These are phyloP conservation scores for Lasius platythorax DNA, from an alignment of 2,888 invertebrate species.

Conservation along the genomic window DNA sequence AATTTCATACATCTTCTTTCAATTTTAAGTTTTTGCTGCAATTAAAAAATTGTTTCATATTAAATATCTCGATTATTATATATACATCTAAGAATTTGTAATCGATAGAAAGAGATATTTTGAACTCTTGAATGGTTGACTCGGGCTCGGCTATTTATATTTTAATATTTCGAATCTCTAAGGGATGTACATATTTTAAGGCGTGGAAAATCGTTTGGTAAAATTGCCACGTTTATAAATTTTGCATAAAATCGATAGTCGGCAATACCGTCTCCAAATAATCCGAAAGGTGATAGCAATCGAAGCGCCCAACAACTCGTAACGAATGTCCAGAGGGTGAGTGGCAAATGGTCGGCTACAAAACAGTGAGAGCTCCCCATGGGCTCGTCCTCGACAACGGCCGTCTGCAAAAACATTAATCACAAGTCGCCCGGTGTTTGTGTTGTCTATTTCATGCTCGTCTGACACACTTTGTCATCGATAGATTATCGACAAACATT, in stretches of 20 bases:
- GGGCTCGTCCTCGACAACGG: slow-evolving; percentile 78
- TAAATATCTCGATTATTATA: neutral
- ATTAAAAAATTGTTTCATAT: neutral
- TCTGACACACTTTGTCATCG: slow-evolving; percentile 51
- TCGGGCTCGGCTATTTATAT: neutral
- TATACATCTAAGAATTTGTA: neutral
- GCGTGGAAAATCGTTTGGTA: neutral
- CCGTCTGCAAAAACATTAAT: slow-evolving; percentile 81
- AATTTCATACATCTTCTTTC: no score
- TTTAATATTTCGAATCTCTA: neutral
- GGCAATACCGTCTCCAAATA: neutral
- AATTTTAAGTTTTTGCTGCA: neutral
- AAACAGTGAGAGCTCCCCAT: slow-evolving; percentile 78
- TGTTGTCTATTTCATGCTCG: slow-evolving; percentile 30
- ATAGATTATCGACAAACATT: slow-evolving; percentile 46
- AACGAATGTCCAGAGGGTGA: slow-evolving; percentile 51
- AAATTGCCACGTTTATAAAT: slow-evolving; percentile 5
- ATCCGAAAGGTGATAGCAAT: slow-evolving; percentile 24
- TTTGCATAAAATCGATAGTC: slow-evolving; percentile 17
- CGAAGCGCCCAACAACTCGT: slow-evolving; percentile 40
- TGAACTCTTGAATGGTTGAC: neutral
- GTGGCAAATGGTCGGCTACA: slow-evolving; percentile 76
- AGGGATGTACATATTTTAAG: neutral
- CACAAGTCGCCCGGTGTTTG: slow-evolving; percentile 78
- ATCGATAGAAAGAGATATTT: neutral